Base-by-base conservation (phyloP, 2,888 invertebrate species). In the Troglohyphantes excavatus region DNA sequence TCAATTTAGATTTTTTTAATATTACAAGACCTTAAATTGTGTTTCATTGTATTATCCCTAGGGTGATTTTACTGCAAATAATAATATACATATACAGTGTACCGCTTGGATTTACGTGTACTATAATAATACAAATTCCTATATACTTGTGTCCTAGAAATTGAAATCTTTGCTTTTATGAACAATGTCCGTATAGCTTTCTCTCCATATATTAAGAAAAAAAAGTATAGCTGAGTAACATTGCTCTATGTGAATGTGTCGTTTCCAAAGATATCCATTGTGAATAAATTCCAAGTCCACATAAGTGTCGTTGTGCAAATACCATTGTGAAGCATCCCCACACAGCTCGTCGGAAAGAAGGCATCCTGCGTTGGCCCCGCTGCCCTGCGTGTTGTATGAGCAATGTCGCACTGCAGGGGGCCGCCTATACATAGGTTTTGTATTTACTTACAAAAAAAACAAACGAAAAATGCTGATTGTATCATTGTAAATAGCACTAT, bases 401-500 rank as follows among this genome's bases (percentile, higher is more conserved):
- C 88, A 70, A 89, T 68, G 53, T 26, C 46, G 81, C 75, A 39
- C 53, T 17, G 19, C 19, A 27, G 46, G 88, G 67, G 88, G 82
- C 59, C 81, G 29, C 78, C 78, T 78, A 73, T 33, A 33, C 65
- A 88, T 76, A 76, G 68, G 75, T 90, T 90, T 85, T 90, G 81
- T 90, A 90, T 90, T 90, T 86, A 90, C 90, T 90, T 86, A 73
- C 70, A 86, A 78, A 68, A 73, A 27, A 85, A 83, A 75, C 63
- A 59, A 43, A 23, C 23, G 43, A 81, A 87, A 83, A 73, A 73
- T 73, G 75, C 82, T 89, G 82, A 79, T 79, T 90, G 90, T 90
- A 90, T 90, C 90, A 90, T 90, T 90, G 90, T 90, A 90, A 90
- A 90, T 90, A 90, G 90, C 90, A 90, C 90, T 86, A 84, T 90